Conservation (phyloP, 2,888 invertebrate species). For the Cyclophora punctaria region DNA sequence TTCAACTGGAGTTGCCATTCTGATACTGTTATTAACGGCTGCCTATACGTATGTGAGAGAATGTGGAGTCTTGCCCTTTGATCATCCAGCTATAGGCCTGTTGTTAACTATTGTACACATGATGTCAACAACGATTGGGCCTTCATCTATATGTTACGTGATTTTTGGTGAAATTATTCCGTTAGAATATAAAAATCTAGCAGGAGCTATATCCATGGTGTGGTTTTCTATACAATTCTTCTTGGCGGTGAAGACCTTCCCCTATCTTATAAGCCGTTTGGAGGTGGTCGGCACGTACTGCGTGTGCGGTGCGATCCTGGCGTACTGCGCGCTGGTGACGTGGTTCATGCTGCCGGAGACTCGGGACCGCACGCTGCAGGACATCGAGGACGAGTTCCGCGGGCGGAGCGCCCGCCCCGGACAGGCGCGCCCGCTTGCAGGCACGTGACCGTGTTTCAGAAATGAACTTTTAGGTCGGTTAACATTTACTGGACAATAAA, state of each 20-base stretch:
- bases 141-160: constrained; percentile 79
- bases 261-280: constrained; percentile 18
- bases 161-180: constrained; percentile 82
- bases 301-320: constrained; percentile 33
- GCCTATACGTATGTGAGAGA: constrained; percentile 37
- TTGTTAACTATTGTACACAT: constrained; percentile 30
- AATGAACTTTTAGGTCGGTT: no score
- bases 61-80: constrained; percentile 27
- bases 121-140: constrained; percentile 72
- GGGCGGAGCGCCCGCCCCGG: not conserved
- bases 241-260: constrained; percentile 25
- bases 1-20: constrained; percentile 29
- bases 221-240: constrained; percentile 28
- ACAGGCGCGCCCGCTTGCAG: no score
- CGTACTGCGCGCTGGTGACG: constrained; percentile 34
- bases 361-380: constrained; percentile 42
- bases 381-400: constrained; percentile 40
- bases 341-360: constrained; percentile 45
- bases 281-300: constrained; percentile 30
- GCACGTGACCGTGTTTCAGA: no score
- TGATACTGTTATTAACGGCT: constrained; percentile 31
- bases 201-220: constrained; percentile 49
- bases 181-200: constrained; percentile 73
- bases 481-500: no score
- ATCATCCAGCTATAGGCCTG: constrained; percentile 18